These are phyloP conservation scores for Agrotis segetum DNA, from an alignment of 2,888 invertebrate genomes.

Conservation along the genomic window DNA sequence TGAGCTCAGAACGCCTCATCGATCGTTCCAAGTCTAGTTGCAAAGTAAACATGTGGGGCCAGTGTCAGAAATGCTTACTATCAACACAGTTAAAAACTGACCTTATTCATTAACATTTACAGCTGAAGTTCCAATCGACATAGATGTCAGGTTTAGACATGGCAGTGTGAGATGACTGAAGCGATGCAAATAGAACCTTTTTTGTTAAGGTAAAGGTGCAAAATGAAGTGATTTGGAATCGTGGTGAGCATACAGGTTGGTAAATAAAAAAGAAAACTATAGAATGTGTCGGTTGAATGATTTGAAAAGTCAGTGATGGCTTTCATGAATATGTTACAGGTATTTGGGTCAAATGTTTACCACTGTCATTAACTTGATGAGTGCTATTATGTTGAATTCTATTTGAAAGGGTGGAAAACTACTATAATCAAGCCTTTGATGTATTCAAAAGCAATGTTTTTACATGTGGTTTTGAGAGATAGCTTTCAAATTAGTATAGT, in stretches of 20 bases:
- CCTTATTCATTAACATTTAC: conserved; percentile 14
- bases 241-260: conserved; percentile 1
- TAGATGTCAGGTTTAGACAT: conserved; percentile 6
- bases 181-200: not conserved
- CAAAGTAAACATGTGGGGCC: conserved; percentile 41
- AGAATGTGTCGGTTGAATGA: conserved; percentile 21
- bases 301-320: conserved; percentile 38
- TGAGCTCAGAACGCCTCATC: conserved; percentile 37
- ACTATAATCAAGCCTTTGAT: conserved; percentile 12
- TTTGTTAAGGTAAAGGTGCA: not conserved
- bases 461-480: not conserved
- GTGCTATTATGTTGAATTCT: conserved; percentile 13
- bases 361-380: conserved; percentile 42
- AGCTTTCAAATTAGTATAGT: conserved; percentile 8
- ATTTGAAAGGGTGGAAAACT: conserved; percentile 18
- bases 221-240: not conserved
- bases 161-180: not conserved
- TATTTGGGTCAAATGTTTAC: conserved; percentile 39
- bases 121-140: conserved; percentile 16
- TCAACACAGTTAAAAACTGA: conserved; percentile 14
- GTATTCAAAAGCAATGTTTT: not conserved
- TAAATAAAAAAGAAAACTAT: conserved; percentile 45
- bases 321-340: conserved; percentile 28
- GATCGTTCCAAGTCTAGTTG: conserved; percentile 46
- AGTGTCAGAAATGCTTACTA: conserved; percentile 26